phyloP scores from a whole-genome alignment of 2,797 vertebrate genomes.

The Onychomys leucogaster region DNA sequence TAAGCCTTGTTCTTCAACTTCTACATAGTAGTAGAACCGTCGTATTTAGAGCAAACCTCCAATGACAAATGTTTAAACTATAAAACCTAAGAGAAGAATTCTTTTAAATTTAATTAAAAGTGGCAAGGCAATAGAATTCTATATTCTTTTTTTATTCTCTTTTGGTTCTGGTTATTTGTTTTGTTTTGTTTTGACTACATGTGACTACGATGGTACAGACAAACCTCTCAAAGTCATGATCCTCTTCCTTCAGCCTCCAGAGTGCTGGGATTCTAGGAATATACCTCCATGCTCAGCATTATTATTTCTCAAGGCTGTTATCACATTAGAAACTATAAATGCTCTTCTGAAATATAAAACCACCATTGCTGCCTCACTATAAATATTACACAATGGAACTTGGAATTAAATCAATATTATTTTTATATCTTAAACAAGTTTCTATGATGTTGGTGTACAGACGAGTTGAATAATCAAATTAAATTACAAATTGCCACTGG shows the following conservation, averaged over 20 bases:
- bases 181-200: neutral
- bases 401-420: neutral
- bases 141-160: neutral
- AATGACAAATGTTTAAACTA: neutral
- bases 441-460: neutral
- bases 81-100: neutral
- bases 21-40: neutral
- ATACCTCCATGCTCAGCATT: neutral
- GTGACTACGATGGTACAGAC: neutral
- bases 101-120: neutral
- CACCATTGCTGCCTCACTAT: neutral
- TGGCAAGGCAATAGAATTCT: neutral
- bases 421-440: neutral
- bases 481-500: neutral
- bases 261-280: neutral
- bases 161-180: neutral
- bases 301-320: neutral
- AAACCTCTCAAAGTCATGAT: neutral
- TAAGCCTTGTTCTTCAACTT: neutral
- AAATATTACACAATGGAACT: neutral
- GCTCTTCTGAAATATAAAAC: slow-evolving; percentile 4
- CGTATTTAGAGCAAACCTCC: neutral
- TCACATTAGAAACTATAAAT: slow-evolving; percentile 1
- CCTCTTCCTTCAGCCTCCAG: too few species aligned
- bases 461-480: slow-evolving; percentile 8